Evolutionary conservation across 2,797 vertebrate genomes (phyloP).

Genomic region (Acomys russatus): DNA sequence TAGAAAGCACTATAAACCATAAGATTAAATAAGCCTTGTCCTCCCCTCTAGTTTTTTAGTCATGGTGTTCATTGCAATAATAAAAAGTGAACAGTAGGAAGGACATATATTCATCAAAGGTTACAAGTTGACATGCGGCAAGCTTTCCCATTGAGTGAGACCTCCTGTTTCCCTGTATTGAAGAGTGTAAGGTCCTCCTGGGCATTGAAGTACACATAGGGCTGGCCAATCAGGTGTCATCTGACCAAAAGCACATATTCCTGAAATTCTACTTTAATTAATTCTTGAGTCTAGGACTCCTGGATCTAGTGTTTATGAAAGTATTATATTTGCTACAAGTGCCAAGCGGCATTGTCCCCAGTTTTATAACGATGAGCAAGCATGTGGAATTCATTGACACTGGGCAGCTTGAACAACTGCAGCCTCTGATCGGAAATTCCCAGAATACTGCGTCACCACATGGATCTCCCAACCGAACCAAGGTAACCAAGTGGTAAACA

Average conservation of each 20-base stretch:
- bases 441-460: not conserved
- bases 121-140: not conserved
- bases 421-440: not conserved
- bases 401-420: not conserved
- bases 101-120: not conserved
- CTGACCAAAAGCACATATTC: not conserved
- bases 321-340: not conserved
- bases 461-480: not conserved
- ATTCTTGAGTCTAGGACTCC: not conserved
- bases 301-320: not conserved
- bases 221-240: not conserved
- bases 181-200: not conserved
- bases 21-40: too few relatives aligned
- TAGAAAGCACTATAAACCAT: too few relatives aligned
- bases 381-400: not conserved
- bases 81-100: not conserved
- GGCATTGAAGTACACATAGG: not conserved
- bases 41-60: not conserved
- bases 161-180: not conserved
- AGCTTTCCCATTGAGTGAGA: not conserved
- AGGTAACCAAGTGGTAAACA: not conserved
- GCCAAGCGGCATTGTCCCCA: not conserved
- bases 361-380: not conserved
- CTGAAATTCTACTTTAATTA: not conserved
- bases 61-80: not conserved